These are phyloP conservation scores for Formica exsecta DNA, from an alignment of 1,140 invertebrate genomes.

Conservation along the genomic window DNA sequence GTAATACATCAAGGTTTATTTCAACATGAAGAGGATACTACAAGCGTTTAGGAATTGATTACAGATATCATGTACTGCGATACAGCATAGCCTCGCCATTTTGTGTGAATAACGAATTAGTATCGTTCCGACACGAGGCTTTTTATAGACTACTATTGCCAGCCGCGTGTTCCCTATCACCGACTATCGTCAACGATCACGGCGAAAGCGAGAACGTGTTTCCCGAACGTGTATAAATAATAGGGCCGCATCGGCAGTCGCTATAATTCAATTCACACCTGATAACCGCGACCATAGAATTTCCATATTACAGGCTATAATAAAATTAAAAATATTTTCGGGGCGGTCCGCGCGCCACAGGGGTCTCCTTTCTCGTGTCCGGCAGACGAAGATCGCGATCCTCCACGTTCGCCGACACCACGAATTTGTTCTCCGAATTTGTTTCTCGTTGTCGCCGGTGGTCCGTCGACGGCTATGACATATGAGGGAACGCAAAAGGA, in stretches of 20 bases:
- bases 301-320: conserved; percentile 81
- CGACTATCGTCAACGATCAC: conserved; percentile 55
- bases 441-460: conserved; percentile 73
- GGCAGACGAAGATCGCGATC: conserved; percentile 63
- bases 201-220: conserved; percentile 66
- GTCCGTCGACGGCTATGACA: conserved; percentile 61
- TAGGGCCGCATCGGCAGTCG: conserved; percentile 68
- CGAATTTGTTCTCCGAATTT: conserved; percentile 75
- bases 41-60: conserved; percentile 65
- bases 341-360: conserved; percentile 71
- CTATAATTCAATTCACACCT: conserved; percentile 83
- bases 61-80: conserved; percentile 16
- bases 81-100: conserved; percentile 56
- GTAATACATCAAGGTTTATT: conserved; percentile 11
- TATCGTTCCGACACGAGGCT: conserved; percentile 61
- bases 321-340: conserved; percentile 81
- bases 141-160: conserved; percentile 74
- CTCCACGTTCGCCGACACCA: conserved; percentile 67
- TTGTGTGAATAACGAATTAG: conserved; percentile 70
- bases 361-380: conserved; percentile 57
- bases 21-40: conserved; percentile 7
- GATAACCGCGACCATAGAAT: conserved; percentile 79
- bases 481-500: conserved; percentile 58
- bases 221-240: conserved; percentile 74
- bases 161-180: conserved; percentile 66